These are phyloP conservation scores for Petrophora chlorosata DNA, from an alignment of 2,888 invertebrate genomes.

Conservation along the genomic window DNA sequence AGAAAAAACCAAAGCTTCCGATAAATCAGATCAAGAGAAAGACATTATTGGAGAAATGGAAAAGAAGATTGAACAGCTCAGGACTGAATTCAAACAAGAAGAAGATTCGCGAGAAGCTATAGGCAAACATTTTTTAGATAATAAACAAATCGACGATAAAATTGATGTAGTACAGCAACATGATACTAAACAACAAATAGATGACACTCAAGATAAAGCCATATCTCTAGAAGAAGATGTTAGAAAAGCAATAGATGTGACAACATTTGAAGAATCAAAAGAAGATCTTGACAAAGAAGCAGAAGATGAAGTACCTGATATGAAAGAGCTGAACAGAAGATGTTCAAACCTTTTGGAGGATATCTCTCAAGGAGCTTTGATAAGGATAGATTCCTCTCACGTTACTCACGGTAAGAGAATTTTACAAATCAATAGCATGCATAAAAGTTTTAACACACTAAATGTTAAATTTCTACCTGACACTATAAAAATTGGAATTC, in stretches of 20 bases:
- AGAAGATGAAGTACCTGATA: slow-evolving; percentile 69
- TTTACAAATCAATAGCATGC: too few species aligned
- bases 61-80: slow-evolving; percentile 56
- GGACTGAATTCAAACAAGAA: slow-evolving; percentile 58
- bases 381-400: slow-evolving; percentile 77
- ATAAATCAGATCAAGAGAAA: slow-evolving; percentile 54
- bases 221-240: not conserved
- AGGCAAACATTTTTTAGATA: too few species aligned
- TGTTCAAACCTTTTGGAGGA: slow-evolving; percentile 80
- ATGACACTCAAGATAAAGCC: not conserved
- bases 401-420: slow-evolving; percentile 78
- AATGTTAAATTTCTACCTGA: too few species aligned
- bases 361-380: slow-evolving; percentile 78
- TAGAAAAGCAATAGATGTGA: not conserved
- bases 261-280: not conserved
- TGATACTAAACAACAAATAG: not conserved
- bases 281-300: slow-evolving; percentile 29
- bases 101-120: too few species aligned
- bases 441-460: too few species aligned
- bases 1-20: slow-evolving; percentile 44
- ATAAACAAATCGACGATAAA: slow-evolving; percentile 40
- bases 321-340: slow-evolving; percentile 75
- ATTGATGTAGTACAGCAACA: slow-evolving; percentile 29
- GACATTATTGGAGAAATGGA: slow-evolving; percentile 61
- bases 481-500: too few species aligned